Evolutionary conservation across 2,888 invertebrate species (phyloP).

Genomic region (Athalia cordata): DNA sequence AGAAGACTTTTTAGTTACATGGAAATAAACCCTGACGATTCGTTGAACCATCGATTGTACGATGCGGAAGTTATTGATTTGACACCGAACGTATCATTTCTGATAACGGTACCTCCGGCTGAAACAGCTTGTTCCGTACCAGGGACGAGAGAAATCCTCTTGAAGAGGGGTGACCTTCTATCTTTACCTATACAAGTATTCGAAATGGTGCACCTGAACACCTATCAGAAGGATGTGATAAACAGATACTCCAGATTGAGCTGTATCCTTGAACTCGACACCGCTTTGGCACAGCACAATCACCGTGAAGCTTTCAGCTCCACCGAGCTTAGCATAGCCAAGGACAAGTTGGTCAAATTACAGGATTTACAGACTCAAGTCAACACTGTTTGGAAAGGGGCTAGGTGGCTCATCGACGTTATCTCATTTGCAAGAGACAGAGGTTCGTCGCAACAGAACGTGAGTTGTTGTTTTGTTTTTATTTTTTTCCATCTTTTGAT

Average conservation of each 20-base stretch:
- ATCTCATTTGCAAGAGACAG: slow-evolving; percentile 95
- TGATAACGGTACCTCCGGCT: slow-evolving; percentile 93
- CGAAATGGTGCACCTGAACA: slow-evolving; percentile 95
- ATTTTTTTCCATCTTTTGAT: not conserved
- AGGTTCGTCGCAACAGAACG: slow-evolving; percentile 66
- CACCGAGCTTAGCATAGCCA: slow-evolving; percentile 89
- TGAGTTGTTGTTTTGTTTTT: slow-evolving; percentile 52
- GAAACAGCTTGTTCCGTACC: slow-evolving; percentile 95
- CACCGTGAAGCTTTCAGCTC: slow-evolving; percentile 97
- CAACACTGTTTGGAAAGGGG: slow-evolving; percentile 93
- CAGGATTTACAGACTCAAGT: slow-evolving; percentile 90
- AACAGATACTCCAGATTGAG: slow-evolving; percentile 94
- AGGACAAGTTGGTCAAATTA: slow-evolving; percentile 87
- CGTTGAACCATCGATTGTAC: slow-evolving; percentile 87
- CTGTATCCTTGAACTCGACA: slow-evolving; percentile 94
- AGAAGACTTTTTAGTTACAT: slow-evolving; percentile 86
- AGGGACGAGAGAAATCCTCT: slow-evolving; percentile 88
- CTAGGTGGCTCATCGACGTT: slow-evolving; percentile 97
- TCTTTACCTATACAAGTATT: slow-evolving; percentile 95
- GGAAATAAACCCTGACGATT: slow-evolving; percentile 84
- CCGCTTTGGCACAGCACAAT: slow-evolving; percentile 92
- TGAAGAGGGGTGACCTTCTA: slow-evolving; percentile 89
- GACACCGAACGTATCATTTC: slow-evolving; percentile 91
- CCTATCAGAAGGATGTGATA: slow-evolving; percentile 94
- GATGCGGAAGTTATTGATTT: slow-evolving; percentile 96